Base-by-base conservation (phyloP, 53 echinoderm and acorn worm genomes). In the Echinarachnius parma region DNA sequence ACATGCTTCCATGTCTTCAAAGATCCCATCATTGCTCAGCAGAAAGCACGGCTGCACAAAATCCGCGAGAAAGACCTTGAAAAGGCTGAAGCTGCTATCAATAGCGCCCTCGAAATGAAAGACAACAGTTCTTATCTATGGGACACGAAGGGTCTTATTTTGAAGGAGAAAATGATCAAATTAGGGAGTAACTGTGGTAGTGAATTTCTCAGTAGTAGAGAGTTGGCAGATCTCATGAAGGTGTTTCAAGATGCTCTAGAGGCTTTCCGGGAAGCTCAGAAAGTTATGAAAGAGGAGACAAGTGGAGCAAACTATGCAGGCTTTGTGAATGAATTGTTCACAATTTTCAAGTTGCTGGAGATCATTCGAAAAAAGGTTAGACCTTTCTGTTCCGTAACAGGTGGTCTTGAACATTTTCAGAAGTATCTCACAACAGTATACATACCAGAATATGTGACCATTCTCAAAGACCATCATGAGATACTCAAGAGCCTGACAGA, bases 131-230 rank as follows among this genome's bases (percentile, higher is more conserved):
- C 80, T 15, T 86, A 62, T 48, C 55, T 86, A 0, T 82, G 75
- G 79, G 86, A 82, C 62, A 91, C 91, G 19, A 82, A 82, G 21
- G 91, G 85, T 10, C 35, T 82, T 34, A 72, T 89, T n/a, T 35
- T 42, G 4, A 34, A 36, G 21, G 34, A 75, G 31, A 47, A 75
- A 29, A 58, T 81, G 69, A 53, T 21, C 2, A 30, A 53, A 22
- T 21, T 29, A 53, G 53, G 5, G 29, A 4, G 23, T 2, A 66
- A n/a, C 3, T 14, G 53, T 15, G 2, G 20, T 19, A 32, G 19
- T 18, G 69, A 34, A 14, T 15, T 5, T 22, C 14, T 34, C 53
- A 53, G 5, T 9, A 9, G 34, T 3, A 14, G 21, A 5, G 69
- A 53, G 9, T 13, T 69, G 36, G 22, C 32, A 3, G 54, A 69